Base-by-base conservation (phyloP, 2,113 vertebrate genomes). In the Urocolius indicus region DNA sequence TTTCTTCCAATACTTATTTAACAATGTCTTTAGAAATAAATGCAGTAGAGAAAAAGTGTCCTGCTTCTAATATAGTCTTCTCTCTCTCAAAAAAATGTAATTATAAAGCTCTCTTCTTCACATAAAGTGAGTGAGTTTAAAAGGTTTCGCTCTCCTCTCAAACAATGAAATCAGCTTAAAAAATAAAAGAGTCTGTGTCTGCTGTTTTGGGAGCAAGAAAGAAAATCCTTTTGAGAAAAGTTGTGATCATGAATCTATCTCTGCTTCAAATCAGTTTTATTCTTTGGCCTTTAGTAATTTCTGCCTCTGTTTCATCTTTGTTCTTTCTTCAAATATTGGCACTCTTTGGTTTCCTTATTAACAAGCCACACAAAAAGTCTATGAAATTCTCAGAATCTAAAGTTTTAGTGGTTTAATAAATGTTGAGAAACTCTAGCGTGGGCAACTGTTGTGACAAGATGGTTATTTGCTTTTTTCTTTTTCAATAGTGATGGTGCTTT, bases 401-500 rank as follows among this genome's bases (percentile, higher is more conserved):
- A 62, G 3, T 11, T 41, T 66, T 71, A 59, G 55, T 45, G 30
- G 20, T 83, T 84, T 59, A 83, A 88, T 74, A 91, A 88, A 77
- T 32, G 45, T 34, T 58, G 10, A 63, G 24, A 73, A 87, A 68
- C 51, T 67, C 55, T 58, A 48, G 23, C 38, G 4, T 24, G 11
- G n/a, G 20, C 18, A 74, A n/a, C 6, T 91, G 16, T 55, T 38
- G 69, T 4, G 9, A 69, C 20, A 67, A 84, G 30, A 59, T 5
- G 13, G 22, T 67, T 63, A 55, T 0, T 0, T 0, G 2, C 0
- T 6, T 63, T 72, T 78, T 62, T 49, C 3, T 54, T 27, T 7
- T 45, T 72, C 24, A 52, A 2, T 43, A 86, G 4, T 43, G 32
- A 87, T 20, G 10, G 17, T 82, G 26, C 29, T 90, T 69, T 2